phyloP scores from a whole-genome alignment of 2,113 vertebrate genomes.

The Rousettus leschenaultii region DNA sequence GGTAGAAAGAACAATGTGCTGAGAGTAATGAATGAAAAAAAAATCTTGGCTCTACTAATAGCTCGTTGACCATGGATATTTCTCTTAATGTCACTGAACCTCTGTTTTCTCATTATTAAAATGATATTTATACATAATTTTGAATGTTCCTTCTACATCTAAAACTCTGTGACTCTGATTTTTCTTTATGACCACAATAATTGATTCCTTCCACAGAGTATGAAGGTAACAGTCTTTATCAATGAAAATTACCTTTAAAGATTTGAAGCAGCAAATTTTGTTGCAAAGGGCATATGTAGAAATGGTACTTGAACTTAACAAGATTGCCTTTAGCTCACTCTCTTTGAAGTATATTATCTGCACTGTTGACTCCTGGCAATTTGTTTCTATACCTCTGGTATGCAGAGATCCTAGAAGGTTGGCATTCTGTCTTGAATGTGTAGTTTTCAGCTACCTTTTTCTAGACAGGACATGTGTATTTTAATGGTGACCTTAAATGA shows the following conservation, averaged over 20 bases:
- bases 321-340: background rate
- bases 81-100: background rate
- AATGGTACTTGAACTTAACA: background rate
- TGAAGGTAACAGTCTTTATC: background rate
- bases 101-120: background rate
- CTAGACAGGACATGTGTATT: background rate
- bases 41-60: background rate
- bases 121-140: background rate
- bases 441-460: background rate
- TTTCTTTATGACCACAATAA: background rate
- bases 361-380: background rate
- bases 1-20: background rate
- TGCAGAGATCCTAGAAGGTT: background rate
- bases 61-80: background rate
- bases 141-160: background rate
- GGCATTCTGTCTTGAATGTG: background rate
- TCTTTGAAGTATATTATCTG: background rate
- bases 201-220: background rate
- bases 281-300: background rate
- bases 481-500: background rate
- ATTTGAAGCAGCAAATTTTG: background rate
- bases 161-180: background rate
- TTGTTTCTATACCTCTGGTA: background rate
- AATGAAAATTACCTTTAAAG: background rate
- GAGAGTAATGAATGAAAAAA: background rate